These are phyloP conservation scores for Oceanodroma tethys DNA, from an alignment of 2,113 vertebrate genomes.

Conservation along the genomic window DNA sequence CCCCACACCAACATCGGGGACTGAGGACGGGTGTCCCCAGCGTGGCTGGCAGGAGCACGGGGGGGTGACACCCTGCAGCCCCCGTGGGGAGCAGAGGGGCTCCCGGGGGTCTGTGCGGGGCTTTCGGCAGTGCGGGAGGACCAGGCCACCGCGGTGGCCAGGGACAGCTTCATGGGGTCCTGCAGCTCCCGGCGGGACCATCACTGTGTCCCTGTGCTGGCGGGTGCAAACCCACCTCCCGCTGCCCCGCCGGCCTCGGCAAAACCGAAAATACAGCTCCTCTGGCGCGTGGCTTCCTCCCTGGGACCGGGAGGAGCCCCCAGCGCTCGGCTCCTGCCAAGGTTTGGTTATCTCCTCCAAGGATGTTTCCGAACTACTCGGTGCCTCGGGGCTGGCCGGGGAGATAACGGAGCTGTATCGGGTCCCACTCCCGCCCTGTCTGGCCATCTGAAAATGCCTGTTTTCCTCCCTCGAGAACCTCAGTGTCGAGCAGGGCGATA, in stretches of 20 bases:
- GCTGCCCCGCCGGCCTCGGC: rapidly evolving
- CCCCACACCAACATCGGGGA: rapidly evolving
- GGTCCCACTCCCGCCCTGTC: background rate
- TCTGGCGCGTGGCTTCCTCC: background rate
- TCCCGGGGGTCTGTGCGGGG: rapidly evolving
- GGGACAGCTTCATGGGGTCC: background rate
- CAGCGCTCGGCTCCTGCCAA: background rate
- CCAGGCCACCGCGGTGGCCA: rapidly evolving
- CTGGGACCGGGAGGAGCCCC: background rate
- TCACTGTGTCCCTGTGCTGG: rapidly evolving
- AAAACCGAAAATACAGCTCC: background rate
- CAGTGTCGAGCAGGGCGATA: rapidly evolving
- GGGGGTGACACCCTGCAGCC: background rate
- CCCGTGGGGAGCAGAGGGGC: background rate
- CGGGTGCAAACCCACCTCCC: background rate
- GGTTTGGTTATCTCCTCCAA: conserved; percentile 1
- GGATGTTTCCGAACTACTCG: background rate
- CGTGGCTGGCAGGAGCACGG: background rate
- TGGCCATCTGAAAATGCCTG: background rate
- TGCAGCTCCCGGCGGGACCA: rapidly evolving
- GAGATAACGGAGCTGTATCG: background rate
- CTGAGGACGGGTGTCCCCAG: background rate
- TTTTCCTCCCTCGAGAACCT: background rate
- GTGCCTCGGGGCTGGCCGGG: background rate
- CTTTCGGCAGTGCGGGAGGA: background rate